Percentiles rank a stretch among this genome's conserved stretches.
Conservation (phyloP, 2,113 vertebrate species). For the Rhinopithecus roxellana region DNA sequence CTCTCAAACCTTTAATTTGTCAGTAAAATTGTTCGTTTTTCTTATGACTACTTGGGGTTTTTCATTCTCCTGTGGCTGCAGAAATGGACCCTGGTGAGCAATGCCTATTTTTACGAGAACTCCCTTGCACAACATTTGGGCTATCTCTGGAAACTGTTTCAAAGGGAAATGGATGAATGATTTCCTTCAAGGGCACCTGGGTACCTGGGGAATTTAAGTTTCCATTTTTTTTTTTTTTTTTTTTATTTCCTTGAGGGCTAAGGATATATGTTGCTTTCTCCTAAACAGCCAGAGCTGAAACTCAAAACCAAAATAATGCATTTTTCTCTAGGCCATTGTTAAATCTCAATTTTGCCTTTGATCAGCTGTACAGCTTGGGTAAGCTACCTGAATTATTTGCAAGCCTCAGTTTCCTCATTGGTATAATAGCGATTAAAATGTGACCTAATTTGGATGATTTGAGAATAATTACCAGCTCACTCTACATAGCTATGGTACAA, state of each 20-base stretch:
- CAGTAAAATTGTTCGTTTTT: slow-evolving; percentile 57
- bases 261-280: not conserved
- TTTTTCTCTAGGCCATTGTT: not conserved
- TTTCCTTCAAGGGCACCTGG: slow-evolving; percentile 57
- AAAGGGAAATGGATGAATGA: slow-evolving; percentile 30
- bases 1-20: slow-evolving; percentile 74
- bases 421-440: not conserved
- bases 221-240: not conserved
- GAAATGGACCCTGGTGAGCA: slow-evolving; percentile 51
- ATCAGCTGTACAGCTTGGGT: not conserved
- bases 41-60: slow-evolving; percentile 39
- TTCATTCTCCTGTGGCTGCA: slow-evolving; percentile 45
- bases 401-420: not conserved
- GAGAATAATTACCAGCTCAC: not conserved
- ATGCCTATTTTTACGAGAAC: slow-evolving; percentile 51
- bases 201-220: slow-evolving; percentile 2
- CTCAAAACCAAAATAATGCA: not conserved
- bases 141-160: slow-evolving; percentile 1
- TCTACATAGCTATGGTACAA: not conserved
- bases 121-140: not conserved
- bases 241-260: slow-evolving; percentile 48
- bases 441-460: not conserved
- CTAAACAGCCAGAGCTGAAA: not conserved
- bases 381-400: not conserved
- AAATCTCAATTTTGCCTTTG: not conserved